These are phyloP conservation scores for Misgurnus anguillicaudatus DNA, from an alignment of 2,113 vertebrate genomes.

Conservation along the genomic window DNA sequence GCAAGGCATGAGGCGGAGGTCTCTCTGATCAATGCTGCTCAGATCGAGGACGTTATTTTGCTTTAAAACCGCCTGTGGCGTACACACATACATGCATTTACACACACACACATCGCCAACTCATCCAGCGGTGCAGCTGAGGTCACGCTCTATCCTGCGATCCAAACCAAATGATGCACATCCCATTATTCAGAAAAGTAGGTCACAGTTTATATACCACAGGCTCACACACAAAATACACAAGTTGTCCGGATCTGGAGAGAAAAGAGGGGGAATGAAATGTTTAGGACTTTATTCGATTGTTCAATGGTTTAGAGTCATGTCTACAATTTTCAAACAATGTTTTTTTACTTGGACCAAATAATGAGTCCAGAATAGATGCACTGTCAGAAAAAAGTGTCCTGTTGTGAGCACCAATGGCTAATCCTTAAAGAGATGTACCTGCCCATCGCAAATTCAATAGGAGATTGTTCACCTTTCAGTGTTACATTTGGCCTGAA, in stretches of 20 bases:
- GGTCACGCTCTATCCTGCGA: constrained; percentile 14
- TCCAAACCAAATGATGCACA: constrained; percentile 43
- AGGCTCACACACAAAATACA: constrained; percentile 27
- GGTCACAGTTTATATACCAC: constrained; percentile 48
- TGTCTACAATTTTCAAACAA: no score
- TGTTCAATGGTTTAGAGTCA: background rate
- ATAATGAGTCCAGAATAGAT: no score
- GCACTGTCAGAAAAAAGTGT: no score
- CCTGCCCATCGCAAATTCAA: constrained; percentile 8
- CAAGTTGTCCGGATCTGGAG: constrained; percentile 36
- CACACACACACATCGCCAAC: background rate
- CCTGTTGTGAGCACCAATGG: constrained; percentile 9
- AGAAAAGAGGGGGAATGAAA: background rate
- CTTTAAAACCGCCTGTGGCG: constrained; percentile 27
- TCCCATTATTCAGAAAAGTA: constrained; percentile 51
- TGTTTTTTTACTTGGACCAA: background rate
- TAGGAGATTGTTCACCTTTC: constrained; percentile 27
- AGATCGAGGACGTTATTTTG: background rate
- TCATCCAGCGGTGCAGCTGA: constrained; percentile 11
- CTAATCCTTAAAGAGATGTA: background rate
- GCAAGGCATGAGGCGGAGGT: background rate
- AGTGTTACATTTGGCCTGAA: background rate
- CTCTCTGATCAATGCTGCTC: constrained; percentile 25
- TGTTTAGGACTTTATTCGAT: background rate
- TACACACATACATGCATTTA: constrained; percentile 10